Evolutionary conservation across 2,888 invertebrate genomes (phyloP), one percentile per base, ranked within the genome.

Genomic region (Cordylochernes scorpioides): DNA sequence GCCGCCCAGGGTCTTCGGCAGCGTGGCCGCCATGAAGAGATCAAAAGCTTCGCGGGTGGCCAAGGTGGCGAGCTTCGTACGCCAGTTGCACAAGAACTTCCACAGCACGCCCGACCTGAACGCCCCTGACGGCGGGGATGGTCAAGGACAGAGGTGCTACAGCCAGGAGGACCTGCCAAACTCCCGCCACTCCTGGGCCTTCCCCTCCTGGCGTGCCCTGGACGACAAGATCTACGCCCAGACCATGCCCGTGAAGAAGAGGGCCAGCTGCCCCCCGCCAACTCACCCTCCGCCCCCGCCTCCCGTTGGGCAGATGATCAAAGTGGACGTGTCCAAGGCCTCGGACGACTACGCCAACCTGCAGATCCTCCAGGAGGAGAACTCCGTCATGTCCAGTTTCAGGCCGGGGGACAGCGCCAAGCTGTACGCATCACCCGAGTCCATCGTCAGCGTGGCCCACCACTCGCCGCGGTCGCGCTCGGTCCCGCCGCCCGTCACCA

Each of bases 81-180:
- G 28, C 15, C 33, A 36, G 28, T 31, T 80, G 25, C 72, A 75
- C 40, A 65, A 80, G 33, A 70, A 69, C 42, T 84, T 80, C 59
- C 71, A 71, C 47, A 78, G 78, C 36, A 82, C 82, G n/a, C 82
- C 84, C 0, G 82, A 82, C 54, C 80, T 82, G 1, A 80, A 82
- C 54, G 52, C 61, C 24, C 19, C 28, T n/a, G 22, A 30, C 10
- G n/a, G 10, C 4, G 3, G 16, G 19, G 27, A 29, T 10, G 35
- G 31, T 25, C 24, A 25, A 30, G 38, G 44, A 45, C 62, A 65
- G 37, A n/a, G n/a, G n/a, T n/a, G n/a, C n/a, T n/a, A n/a, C n/a
- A 70, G 70, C 45, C 70, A 71, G 50, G 71, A 71, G 46, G 69
- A 71, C 35, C 34, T 33, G 5, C 36, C 40, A 28, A 46, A 50